Base-by-base conservation (phyloP, 92 coral and sea anemone species). In the Phenganax stokvisi region DNA sequence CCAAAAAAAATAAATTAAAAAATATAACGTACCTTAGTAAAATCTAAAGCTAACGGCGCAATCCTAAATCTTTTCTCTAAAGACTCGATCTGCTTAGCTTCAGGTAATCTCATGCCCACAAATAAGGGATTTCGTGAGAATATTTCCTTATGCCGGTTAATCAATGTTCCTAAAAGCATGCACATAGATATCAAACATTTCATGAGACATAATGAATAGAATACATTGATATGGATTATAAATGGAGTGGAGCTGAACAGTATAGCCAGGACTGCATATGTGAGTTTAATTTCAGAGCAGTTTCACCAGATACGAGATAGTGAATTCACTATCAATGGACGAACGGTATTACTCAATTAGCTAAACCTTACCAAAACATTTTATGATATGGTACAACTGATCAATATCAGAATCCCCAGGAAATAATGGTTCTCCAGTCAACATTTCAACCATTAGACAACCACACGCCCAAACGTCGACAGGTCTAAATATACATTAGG, bases 361-460 rank as follows among this genome's bases (percentile, higher is more conserved):
- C 55, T 13, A 57, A 7, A 25, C 84, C 97, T 84, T 80, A 91
- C 99, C 99, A 90, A 92, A 90, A 91, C 96, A 91, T 85, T 92
- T 91, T 85, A 96, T 96, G 62, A 91, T 91, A 71, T 92, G 99
- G 83, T 96, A 96, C 7, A 96, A 85, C 81, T 96, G 99, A 82
- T 96, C 99, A 74, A 96, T 96, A 75, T 96, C 99, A 54, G 99
- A 96, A 74, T 96, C 99, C n/a, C 99, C 99, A 10, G 99, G 99
- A 76, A 96, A 96, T 79, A 96, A 81, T 4, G 99, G 99, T 67
- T 96, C 99, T 25, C 99, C 99, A 56, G 99, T 92, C 52, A 92
- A 85, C 87, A 92, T 90, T 70, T 96, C 98, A 15, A 97, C 92
- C 85, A 96, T 79, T 63, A 96, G 88, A 80, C 99, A 96, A 29